These are phyloP conservation scores for Xiphorhynchus elegans DNA, from an alignment of 2,113 vertebrate genomes.

Conservation along the genomic window DNA sequence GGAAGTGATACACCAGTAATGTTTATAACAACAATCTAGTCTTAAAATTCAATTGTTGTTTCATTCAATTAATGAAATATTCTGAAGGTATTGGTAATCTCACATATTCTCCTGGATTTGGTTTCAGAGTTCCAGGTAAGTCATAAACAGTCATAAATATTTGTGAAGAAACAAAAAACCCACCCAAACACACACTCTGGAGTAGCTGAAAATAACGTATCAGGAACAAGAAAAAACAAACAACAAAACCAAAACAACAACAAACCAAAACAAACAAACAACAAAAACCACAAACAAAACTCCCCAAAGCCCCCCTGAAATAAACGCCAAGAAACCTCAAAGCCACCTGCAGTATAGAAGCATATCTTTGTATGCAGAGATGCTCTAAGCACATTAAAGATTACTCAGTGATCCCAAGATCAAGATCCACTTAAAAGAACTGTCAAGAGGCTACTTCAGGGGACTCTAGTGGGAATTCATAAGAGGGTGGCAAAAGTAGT, in stretches of 20 bases:
- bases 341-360: not conserved
- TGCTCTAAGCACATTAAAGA: not conserved
- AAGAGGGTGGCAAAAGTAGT: not conserved
- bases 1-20: not conserved
- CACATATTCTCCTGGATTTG: not conserved
- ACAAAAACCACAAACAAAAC: no score
- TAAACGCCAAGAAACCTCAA: no score
- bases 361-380: not conserved
- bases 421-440: not conserved
- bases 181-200: not conserved
- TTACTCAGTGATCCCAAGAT: not conserved
- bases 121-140: not conserved
- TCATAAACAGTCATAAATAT: not conserved
- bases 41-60: not conserved
- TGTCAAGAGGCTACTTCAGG: slow-evolving; percentile 2
- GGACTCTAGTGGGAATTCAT: not conserved
- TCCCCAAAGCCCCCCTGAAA: no score
- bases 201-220: not conserved
- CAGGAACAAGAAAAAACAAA: not conserved
- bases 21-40: not conserved
- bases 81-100: not conserved
- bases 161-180: not conserved
- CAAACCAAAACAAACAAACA: no score
- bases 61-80: not conserved
- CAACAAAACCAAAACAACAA: not conserved